phyloP scores from a whole-genome alignment of 2,888 invertebrate species.

The Philereme vetulata region DNA sequence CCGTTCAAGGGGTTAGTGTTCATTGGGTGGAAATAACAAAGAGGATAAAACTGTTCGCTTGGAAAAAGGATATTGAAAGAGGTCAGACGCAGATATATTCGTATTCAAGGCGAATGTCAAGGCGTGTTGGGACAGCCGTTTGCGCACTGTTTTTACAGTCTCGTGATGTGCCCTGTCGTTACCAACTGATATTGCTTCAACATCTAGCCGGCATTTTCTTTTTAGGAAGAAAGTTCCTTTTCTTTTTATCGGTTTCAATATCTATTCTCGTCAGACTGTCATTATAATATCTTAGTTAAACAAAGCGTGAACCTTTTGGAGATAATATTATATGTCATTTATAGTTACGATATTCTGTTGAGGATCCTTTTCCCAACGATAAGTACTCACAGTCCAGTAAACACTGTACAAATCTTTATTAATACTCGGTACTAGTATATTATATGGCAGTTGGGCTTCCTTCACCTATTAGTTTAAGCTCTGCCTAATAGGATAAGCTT shows the following conservation, averaged over 20 bases:
- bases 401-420: conserved; percentile 17
- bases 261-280: conserved; percentile 21
- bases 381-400: conserved; percentile 14
- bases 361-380: conserved; percentile 10
- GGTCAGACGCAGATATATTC: conserved; percentile 78
- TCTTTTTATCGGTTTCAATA: conserved; percentile 31
- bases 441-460: conserved; percentile 8
- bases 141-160: conserved; percentile 66
- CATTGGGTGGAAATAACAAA: conserved; percentile 81
- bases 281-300: conserved; percentile 32
- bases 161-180: conserved; percentile 54
- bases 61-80: conserved; percentile 82
- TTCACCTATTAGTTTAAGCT: conserved; percentile 6
- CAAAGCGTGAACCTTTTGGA: conserved; percentile 21
- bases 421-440: conserved; percentile 5
- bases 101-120: conserved; percentile 72
- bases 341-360: conserved; percentile 16
- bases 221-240: too few species aligned
- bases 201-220: conserved; percentile 43
- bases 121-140: conserved; percentile 69
- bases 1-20: conserved; percentile 74
- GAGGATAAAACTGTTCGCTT: conserved; percentile 80
- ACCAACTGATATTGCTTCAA: conserved; percentile 52
- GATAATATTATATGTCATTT: conserved; percentile 20
- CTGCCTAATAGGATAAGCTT: neutral